These are phyloP conservation scores for Calypte anna DNA, from an alignment of 2,113 vertebrate genomes.

Conservation along the genomic window DNA sequence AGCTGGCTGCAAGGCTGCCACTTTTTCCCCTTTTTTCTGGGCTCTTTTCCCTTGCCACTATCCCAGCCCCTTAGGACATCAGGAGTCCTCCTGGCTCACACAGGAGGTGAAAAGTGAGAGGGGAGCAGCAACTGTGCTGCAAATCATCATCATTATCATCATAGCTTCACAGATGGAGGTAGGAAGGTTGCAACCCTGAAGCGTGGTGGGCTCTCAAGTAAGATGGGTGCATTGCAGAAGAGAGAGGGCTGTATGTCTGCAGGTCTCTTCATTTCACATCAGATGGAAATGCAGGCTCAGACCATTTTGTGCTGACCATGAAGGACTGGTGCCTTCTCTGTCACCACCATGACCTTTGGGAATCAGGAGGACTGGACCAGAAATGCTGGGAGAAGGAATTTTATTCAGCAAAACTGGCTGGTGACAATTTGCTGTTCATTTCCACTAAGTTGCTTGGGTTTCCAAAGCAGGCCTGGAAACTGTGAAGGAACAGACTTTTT, in stretches of 20 bases:
- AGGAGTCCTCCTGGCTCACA: background rate
- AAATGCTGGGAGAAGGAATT: background rate
- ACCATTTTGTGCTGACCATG: background rate
- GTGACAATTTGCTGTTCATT: background rate
- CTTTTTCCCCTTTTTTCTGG: background rate
- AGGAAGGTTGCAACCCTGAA: background rate
- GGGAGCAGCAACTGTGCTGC: background rate
- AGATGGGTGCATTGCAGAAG: background rate
- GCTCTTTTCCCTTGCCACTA: background rate
- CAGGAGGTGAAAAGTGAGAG: background rate
- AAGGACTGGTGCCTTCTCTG: background rate
- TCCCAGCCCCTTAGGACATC: too few species aligned
- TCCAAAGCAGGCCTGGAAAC: conserved; percentile 21
- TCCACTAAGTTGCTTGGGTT: background rate
- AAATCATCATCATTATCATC: fast-evolving
- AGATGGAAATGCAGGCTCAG: background rate
- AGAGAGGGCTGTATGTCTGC: background rate
- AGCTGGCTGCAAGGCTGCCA: background rate
- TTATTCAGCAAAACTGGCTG: background rate
- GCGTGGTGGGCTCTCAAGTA: fast-evolving
- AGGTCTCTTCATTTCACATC: background rate
- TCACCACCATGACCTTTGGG: background rate
- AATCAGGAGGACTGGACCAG: background rate
- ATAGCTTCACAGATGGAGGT: fast-evolving
- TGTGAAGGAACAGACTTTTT: conserved; percentile 20